These are phyloP conservation scores for Myathropa florea DNA, from an alignment of 2,888 invertebrate genomes.

Conservation along the genomic window DNA sequence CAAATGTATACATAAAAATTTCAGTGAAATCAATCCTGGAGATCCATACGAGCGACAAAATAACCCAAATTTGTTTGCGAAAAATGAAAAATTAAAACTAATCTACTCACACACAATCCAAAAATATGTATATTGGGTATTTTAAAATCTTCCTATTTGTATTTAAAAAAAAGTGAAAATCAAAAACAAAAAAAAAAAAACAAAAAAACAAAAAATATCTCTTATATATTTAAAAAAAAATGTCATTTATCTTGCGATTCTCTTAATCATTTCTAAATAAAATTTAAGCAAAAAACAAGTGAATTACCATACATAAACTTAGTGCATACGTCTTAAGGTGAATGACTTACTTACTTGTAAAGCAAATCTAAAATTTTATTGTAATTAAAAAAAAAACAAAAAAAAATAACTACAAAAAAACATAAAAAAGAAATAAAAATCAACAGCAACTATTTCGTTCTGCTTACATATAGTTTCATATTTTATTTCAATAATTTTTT, in stretches of 20 bases:
- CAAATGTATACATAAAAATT: constrained; percentile 9
- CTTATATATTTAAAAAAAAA: constrained; percentile 25
- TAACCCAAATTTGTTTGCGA: constrained; percentile 8
- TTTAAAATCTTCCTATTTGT: constrained; percentile 64
- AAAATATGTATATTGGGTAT: constrained; percentile 49
- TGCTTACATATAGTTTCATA: constrained; percentile 15
- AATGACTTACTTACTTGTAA: constrained; percentile 52
- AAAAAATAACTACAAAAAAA: constrained; percentile 24
- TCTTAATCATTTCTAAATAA: constrained; percentile 60
- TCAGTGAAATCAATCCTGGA: constrained; percentile 21
- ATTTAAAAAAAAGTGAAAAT: constrained; percentile 41
- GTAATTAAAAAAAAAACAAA: neutral
- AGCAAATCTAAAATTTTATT: constrained; percentile 2
- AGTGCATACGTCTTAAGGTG: constrained; percentile 58
- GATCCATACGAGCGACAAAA: neutral
- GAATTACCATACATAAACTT: constrained; percentile 47
- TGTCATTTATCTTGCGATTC: constrained; percentile 67
- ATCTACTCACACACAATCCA: constrained; percentile 44
- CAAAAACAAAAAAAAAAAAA: constrained; percentile 5
- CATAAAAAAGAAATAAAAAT: neutral
- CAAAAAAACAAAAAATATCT: constrained; percentile 25
- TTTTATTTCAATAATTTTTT: constrained; percentile 23
- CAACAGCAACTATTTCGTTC: constrained; percentile 26
- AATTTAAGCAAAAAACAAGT: constrained; percentile 42
- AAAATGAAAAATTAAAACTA: constrained; percentile 1